Percentiles rank a stretch among this genome's conserved stretches.
These are phyloP conservation scores for Pachypanchax playfairii DNA, from an alignment of 2,113 vertebrate genomes.

Conservation along the genomic window DNA sequence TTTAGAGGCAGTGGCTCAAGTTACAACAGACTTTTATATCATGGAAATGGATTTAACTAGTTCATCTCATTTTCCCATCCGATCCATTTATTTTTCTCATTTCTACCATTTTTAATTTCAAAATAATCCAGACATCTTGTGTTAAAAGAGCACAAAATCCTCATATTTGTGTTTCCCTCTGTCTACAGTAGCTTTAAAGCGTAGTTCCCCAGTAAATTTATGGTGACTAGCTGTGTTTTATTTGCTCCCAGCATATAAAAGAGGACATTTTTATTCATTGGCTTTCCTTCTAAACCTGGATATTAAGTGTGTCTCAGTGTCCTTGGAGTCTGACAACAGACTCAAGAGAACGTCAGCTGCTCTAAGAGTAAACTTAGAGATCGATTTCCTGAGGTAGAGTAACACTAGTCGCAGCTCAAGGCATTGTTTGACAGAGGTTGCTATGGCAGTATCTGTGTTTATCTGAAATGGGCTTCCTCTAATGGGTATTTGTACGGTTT, in stretches of 20 bases:
- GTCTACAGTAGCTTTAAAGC: constrained; percentile 45
- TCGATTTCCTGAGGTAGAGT: constrained; percentile 50
- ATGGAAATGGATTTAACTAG: constrained; percentile 31
- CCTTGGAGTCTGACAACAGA: not conserved
- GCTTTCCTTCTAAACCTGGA: not conserved
- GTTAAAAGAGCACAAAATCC: not conserved
- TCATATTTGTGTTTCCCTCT: not conserved
- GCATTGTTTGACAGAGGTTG: constrained; percentile 58
- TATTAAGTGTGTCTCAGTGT: not conserved
- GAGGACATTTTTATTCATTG: constrained; percentile 32
- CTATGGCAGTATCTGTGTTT: constrained; percentile 65
- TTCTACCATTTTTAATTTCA: not conserved
- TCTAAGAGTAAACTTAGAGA: constrained; percentile 47
- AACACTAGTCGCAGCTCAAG: constrained; percentile 48
- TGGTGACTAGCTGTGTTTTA: constrained; percentile 33
- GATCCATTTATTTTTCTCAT: not conserved
- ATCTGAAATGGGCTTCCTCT: constrained; percentile 41
- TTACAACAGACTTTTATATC: constrained; percentile 53
- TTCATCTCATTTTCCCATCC: constrained; percentile 24
- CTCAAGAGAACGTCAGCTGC: constrained; percentile 12
- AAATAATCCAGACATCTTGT: not conserved
- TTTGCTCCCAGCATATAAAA: constrained; percentile 15
- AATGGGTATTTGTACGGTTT: constrained; percentile 53
- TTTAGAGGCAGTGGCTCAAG: constrained; percentile 46
- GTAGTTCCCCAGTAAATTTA: constrained; percentile 30